Evolutionary conservation across 30 jellyfish, hydroid and myxozoan genomes (phyloP).

Genomic region (Pelagia noctiluca): DNA sequence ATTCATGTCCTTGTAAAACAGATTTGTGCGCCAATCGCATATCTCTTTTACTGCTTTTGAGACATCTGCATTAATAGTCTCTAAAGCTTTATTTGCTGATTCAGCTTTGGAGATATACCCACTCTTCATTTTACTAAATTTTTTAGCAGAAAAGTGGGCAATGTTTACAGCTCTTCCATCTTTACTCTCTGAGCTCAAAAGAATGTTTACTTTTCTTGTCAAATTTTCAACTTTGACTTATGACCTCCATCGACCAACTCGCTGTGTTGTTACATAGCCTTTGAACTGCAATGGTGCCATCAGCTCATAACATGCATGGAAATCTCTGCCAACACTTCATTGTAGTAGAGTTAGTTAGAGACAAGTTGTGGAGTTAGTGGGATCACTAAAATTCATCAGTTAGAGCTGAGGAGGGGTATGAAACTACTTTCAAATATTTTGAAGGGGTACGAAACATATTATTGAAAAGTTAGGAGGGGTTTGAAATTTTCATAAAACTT

Average conservation of each 20-base stretch:
- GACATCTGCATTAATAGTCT: too few species aligned
- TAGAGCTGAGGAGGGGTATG: too few species aligned
- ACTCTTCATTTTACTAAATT: background rate
- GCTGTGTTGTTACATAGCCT: conserved; percentile 12
- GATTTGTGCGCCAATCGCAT: too few species aligned
- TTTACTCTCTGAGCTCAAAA: conserved; percentile 15
- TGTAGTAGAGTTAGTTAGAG: too few species aligned
- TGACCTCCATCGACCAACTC: conserved; percentile 13
- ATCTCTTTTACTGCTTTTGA: too few species aligned
- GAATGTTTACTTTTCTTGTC: conserved; percentile 20
- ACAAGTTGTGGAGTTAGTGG: conserved; percentile 24
- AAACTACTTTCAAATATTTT: too few species aligned
- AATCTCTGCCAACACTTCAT: conserved; percentile 17
- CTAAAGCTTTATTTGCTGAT: conserved; percentile 16
- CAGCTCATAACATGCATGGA: conserved; percentile 21
- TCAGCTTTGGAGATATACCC: conserved; percentile 1
- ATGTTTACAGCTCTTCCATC: conserved; percentile 19
- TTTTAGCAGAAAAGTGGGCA: conserved; percentile 14
- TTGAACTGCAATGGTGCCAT: conserved; percentile 16
- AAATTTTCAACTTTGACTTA: conserved; percentile 2
- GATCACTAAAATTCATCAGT: too few species aligned
- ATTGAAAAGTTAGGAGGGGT: too few species aligned
- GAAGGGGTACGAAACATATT: too few species aligned
- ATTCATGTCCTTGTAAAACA: too few species aligned
- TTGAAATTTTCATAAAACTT: too few species aligned